These are phyloP conservation scores for Tympanoctomys barrerae DNA, from an alignment of 2,797 vertebrate genomes.

Conservation along the genomic window DNA sequence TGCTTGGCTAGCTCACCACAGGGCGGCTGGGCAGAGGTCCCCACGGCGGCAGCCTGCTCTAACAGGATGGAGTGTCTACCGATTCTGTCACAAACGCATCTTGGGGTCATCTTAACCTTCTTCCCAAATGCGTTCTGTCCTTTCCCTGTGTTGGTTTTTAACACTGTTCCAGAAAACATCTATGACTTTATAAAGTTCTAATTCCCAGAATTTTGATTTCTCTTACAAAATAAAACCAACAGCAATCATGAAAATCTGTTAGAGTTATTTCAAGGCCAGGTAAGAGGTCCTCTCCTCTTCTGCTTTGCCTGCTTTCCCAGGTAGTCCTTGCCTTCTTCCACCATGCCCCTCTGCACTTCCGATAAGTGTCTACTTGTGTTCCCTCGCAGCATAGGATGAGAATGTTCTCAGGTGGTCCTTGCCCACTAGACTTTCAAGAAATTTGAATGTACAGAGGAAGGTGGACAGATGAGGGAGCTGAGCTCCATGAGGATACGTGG, in stretches of 20 bases:
- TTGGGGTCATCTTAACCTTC: slow-evolving; percentile 21
- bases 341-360: neutral
- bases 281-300: neutral
- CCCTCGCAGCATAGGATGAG: neutral
- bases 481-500: neutral
- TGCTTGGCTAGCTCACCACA: neutral
- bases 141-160: slow-evolving; percentile 38
- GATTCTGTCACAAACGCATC: slow-evolving; percentile 44
- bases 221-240: neutral
- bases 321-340: neutral
- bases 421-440: neutral
- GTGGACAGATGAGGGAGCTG: neutral
- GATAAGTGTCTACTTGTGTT: neutral
- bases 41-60: neutral
- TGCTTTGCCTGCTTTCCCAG: neutral
- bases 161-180: slow-evolving; percentile 18
- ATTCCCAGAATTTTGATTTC: slow-evolving; percentile 27
- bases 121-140: slow-evolving; percentile 36
- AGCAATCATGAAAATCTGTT: neutral
- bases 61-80: neutral
- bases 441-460: neutral
- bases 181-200: slow-evolving; percentile 42
- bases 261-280: neutral
- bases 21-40: neutral
- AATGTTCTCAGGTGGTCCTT: neutral